Evolutionary conservation across 2,797 vertebrate species (phyloP).

Genomic region (Craterocephalus amniculus): DNA sequence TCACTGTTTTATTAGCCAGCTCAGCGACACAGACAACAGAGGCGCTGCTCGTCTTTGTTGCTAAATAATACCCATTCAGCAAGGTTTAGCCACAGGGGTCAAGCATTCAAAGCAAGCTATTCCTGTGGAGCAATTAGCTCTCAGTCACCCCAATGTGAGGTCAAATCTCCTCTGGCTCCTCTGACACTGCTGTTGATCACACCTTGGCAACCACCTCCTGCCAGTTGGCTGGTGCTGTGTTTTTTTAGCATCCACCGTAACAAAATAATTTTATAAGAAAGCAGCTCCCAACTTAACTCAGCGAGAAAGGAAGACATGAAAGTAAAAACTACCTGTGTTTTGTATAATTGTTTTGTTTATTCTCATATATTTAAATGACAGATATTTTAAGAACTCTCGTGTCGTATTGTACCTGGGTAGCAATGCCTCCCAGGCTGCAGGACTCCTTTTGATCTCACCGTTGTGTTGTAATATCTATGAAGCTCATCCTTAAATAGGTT

Average conservation of each 20-base stretch:
- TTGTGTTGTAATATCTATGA: conserved; percentile 51
- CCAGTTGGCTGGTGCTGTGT: conserved; percentile 26
- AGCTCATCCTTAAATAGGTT: conserved; percentile 47
- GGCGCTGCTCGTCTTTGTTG: conserved; percentile 70
- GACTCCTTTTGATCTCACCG: conserved; percentile 61
- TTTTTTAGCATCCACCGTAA: conserved; percentile 3
- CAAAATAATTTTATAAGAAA: conserved; percentile 3
- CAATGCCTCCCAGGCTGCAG: conserved; percentile 33
- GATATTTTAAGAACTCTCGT: conserved; percentile 42
- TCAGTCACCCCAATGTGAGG: conserved; percentile 53
- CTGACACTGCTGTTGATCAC: conserved; percentile 58
- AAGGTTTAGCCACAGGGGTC: conserved; percentile 67
- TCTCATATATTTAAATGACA: conserved; percentile 49
- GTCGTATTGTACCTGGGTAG: conserved; percentile 52
- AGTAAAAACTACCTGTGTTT: conserved; percentile 12
- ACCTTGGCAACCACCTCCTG: conserved; percentile 49
- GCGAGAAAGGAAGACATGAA: not conserved
- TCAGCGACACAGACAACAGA: conserved; percentile 63
- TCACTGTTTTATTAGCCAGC: conserved; percentile 65
- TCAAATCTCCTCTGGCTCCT: conserved; percentile 48
- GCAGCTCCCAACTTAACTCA: not conserved
- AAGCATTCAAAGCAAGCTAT: conserved; percentile 56
- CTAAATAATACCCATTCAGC: conserved; percentile 69
- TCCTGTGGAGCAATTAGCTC: conserved; percentile 75
- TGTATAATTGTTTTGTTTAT: conserved; percentile 15